phyloP scores from a whole-genome alignment of 2,113 vertebrate genomes.

The Mesitornis unicolor region DNA sequence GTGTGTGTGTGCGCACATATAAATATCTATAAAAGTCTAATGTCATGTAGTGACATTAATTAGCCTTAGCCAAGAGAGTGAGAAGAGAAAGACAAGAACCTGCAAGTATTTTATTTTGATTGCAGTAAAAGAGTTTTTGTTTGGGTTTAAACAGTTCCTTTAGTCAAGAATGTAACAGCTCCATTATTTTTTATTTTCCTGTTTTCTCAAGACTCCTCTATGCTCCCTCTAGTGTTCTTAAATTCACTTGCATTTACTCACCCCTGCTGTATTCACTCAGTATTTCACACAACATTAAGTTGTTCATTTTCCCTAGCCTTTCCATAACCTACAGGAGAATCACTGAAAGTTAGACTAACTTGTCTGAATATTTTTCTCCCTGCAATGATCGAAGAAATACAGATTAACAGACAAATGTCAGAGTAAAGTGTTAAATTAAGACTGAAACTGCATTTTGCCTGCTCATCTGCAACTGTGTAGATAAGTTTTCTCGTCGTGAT shows the following conservation, averaged over 20 bases:
- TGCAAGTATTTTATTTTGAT: not conserved
- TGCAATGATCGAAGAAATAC: not conserved
- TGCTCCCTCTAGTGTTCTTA: conserved; percentile 2
- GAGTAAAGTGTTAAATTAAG: not conserved
- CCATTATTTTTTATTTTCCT: not conserved
- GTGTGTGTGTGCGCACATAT: fast-evolving
- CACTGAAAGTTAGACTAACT: not conserved
- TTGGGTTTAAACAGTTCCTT: not conserved
- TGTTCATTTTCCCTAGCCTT: not conserved
- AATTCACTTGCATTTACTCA: not conserved
- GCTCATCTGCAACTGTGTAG: too few species aligned
- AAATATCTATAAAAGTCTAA: too few species aligned
- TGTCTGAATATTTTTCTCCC: not conserved
- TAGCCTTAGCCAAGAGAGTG: not conserved
- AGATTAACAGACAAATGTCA: not conserved
- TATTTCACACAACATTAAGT: not conserved
- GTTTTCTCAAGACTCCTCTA: not conserved
- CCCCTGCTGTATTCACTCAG: not conserved
- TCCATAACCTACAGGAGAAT: not conserved
- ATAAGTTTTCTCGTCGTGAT: too few species aligned
- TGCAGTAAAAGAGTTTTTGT: not conserved
- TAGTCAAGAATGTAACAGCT: not conserved
- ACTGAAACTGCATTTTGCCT: not conserved
- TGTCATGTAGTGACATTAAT: not conserved
- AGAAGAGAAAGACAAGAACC: not conserved